Evolutionary conservation across 2,888 invertebrate species (phyloP).

Genomic region (Sesia bembeciformis): DNA sequence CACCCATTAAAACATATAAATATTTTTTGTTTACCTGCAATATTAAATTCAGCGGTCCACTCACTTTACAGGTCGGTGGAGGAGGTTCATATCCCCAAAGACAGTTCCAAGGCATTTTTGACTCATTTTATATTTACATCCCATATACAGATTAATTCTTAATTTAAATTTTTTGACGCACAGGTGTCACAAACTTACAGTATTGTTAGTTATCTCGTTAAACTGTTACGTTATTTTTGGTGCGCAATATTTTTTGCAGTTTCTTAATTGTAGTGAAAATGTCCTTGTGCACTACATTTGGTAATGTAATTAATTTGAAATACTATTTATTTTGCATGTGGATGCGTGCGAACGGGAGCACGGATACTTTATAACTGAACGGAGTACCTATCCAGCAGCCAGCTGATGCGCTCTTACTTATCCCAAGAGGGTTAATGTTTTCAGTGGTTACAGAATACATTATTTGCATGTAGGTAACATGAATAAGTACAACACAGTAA

Average conservation of each 20-base stretch:
- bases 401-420: background rate
- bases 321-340: too few relatives aligned
- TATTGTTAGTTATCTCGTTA: too few relatives aligned
- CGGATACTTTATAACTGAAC: background rate
- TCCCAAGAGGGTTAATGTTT: background rate
- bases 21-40: slow-evolving; percentile 36
- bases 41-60: slow-evolving; percentile 51
- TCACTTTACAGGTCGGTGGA: slow-evolving; percentile 55
- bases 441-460: background rate
- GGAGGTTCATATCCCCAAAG: slow-evolving; percentile 65
- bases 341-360: background rate
- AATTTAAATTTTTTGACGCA: slow-evolving; percentile 3
- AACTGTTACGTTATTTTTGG: too few relatives aligned
- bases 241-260: too few relatives aligned
- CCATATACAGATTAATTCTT: background rate
- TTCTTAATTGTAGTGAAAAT: too few relatives aligned
- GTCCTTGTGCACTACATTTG: background rate
- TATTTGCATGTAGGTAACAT: background rate
- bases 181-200: too few relatives aligned
- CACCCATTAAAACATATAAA: too few relatives aligned
- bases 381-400: background rate
- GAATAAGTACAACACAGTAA: too few relatives aligned
- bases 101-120: slow-evolving; percentile 67
- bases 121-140: background rate
- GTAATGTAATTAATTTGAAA: too few relatives aligned